These are phyloP conservation scores for Crenichthys baileyi DNA, from an alignment of 2,797 vertebrate species.

Conservation along the genomic window DNA sequence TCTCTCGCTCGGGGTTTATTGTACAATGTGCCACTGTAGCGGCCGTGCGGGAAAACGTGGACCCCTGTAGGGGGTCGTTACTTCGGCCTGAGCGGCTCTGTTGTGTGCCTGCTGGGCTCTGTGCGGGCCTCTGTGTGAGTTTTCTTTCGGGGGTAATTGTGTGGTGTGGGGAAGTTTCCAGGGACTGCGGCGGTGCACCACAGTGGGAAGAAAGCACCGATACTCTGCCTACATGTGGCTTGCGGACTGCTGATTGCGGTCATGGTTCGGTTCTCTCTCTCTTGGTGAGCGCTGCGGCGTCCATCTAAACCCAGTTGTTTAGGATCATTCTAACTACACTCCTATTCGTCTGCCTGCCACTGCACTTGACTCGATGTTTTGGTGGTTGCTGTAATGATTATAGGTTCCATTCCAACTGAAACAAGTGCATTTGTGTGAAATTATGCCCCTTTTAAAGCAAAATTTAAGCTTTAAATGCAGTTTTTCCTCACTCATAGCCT, in stretches of 20 bases:
- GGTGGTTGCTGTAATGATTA: background rate
- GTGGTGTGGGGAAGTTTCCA: constrained; percentile 68
- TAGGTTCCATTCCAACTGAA: background rate
- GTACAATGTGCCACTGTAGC: constrained; percentile 74
- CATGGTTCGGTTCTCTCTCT: constrained; percentile 60
- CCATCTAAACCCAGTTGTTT: constrained; percentile 45
- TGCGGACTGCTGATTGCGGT: constrained; percentile 70
- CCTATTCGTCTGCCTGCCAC: constrained; percentile 51
- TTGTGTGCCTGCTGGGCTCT: constrained; percentile 60
- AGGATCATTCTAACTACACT: constrained; percentile 45
- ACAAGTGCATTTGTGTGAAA: constrained; percentile 10
- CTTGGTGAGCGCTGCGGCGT: constrained; percentile 46
- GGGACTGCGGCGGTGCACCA: constrained; percentile 78
- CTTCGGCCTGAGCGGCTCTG: constrained; percentile 76
- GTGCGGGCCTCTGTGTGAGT: constrained; percentile 69
- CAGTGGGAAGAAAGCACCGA: constrained; percentile 70
- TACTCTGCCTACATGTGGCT: constrained; percentile 70
- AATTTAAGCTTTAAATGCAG: background rate
- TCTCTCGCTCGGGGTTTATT: constrained; percentile 47
- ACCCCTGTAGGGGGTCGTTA: constrained; percentile 80
- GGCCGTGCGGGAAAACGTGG: constrained; percentile 69
- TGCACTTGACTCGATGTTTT: constrained; percentile 56
- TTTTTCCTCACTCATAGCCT: background rate
- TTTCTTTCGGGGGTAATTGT: constrained; percentile 67
- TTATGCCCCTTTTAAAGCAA: background rate